Percentiles rank a stretch among this genome's conserved stretches.
Evolutionary conservation across 2,888 invertebrate genomes (phyloP).

Genomic region (Himalopsyche tibetana): DNA sequence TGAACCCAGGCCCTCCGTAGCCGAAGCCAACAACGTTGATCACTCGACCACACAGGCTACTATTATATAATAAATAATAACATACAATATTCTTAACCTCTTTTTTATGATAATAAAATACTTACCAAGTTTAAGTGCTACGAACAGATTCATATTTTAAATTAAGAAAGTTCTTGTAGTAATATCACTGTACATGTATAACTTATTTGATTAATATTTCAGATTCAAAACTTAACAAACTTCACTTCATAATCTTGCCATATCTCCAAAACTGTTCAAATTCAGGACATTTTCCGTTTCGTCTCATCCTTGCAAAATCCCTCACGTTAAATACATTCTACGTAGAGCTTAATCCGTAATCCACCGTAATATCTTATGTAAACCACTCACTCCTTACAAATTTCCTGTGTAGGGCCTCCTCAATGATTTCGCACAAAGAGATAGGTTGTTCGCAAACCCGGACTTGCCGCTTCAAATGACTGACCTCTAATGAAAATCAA

Average conservation of each 20-base stretch:
- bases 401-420: background rate
- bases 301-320: background rate
- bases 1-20: no score
- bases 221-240: constrained; percentile 11
- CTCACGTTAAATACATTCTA: constrained; percentile 44
- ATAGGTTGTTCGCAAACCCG: background rate
- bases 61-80: no score
- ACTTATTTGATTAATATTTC: background rate
- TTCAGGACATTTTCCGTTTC: background rate
- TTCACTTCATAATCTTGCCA: background rate
- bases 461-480: background rate
- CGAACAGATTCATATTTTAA: no score
- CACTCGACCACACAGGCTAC: no score
- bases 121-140: no score
- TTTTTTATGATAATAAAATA: no score
- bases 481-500: constrained; percentile 18
- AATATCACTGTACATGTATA: no score
- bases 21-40: no score
- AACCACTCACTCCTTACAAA: constrained; percentile 49
- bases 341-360: constrained; percentile 50
- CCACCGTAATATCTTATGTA: constrained; percentile 54
- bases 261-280: background rate
- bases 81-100: no score
- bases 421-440: constrained; percentile 25
- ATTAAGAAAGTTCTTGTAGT: no score